These are phyloP conservation scores for Catonia carolina DNA, from an alignment of 2,888 invertebrate genomes.

Conservation along the genomic window DNA sequence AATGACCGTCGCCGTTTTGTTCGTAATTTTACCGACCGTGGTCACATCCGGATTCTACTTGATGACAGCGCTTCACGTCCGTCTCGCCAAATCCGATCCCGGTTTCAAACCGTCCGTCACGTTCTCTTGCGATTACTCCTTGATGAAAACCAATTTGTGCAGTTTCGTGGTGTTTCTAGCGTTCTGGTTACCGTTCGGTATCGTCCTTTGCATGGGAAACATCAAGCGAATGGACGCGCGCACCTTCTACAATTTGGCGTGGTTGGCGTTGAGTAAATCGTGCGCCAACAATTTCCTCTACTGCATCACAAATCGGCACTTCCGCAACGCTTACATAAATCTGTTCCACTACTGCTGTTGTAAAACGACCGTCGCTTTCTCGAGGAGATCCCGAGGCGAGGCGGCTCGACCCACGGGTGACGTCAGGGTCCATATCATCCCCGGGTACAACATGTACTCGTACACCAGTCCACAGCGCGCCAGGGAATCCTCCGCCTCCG, in stretches of 20 bases:
- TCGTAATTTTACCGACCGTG: conserved; percentile 54
- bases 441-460: conserved; percentile 60
- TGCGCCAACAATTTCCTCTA: conserved; percentile 60
- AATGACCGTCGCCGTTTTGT: conserved; percentile 47
- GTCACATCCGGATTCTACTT: conserved; percentile 51
- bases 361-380: conserved; percentile 64
- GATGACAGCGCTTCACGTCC: conserved; percentile 42
- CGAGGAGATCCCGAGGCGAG: conserved; percentile 52
- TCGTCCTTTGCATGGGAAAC: conserved; percentile 51
- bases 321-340: conserved; percentile 62
- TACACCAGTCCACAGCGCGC: conserved; percentile 53
- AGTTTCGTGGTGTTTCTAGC: conserved; percentile 55
- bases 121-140: conserved; percentile 55
- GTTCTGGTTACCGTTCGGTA: conserved; percentile 63
- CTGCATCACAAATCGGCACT: conserved; percentile 57
- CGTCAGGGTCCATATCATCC: conserved; percentile 67
- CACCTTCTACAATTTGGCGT: conserved; percentile 58
- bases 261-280: conserved; percentile 63
- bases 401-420: conserved; percentile 50
- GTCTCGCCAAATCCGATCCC: conserved; percentile 48
- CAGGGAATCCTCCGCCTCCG: conserved; percentile 35
- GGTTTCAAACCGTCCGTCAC: conserved; percentile 57
- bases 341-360: conserved; percentile 75
- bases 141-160: conserved; percentile 56
- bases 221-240: conserved; percentile 46